Base-by-base conservation (phyloP, 2,113 vertebrate genomes). In the Choloepus hoffmanni region DNA sequence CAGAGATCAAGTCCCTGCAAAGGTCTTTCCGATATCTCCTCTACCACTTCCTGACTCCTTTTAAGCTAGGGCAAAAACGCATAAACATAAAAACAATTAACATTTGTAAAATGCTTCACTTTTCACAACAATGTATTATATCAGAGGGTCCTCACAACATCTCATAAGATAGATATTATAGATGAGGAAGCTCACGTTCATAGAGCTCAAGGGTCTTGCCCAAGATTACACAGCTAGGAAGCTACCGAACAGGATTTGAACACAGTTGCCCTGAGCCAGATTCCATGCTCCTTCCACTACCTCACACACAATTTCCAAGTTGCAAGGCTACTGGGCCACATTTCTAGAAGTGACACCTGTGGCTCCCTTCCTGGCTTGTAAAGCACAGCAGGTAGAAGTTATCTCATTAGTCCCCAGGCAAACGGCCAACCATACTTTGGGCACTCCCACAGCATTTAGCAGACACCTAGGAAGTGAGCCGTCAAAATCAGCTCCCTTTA, bases 371-470 rank as follows among this genome's bases (percentile, higher is more conserved):
- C 45, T n/a, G 83, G 0, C 96, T 63, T 72, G 7, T 89, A 93
- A 96, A 96, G 60, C 30, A 3, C 15, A 68, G 63, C n/a, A 76
- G 72, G 70, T 68, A 18, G 65, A 94, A 36, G 45, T 85, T 92
- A 91, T 82, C 70, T 94, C 84, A 36, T 82, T 68, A 86, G 67
- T 81, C 62, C 83, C 53, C 10, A 58, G 96, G 92, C 68, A 79
- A 95, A 92, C 7, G 18, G 70, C 89, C 93, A 79, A 58, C 84
- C 43, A 50, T 7, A 50, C 55, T 92, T 79, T 87, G 74, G 83
- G 79, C 36, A 7, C 68, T 73, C 33, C 43, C 43, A 53, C 12
- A 13, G 83, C 16, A 70, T 50, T 50, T 48, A 60, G 28, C 21
- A 95, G 89, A 86, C 36, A 62, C 19, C 73, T 40, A 45, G 79